Base-by-base conservation (phyloP, 2,888 invertebrate species). In the Bellardia bayeri region DNA sequence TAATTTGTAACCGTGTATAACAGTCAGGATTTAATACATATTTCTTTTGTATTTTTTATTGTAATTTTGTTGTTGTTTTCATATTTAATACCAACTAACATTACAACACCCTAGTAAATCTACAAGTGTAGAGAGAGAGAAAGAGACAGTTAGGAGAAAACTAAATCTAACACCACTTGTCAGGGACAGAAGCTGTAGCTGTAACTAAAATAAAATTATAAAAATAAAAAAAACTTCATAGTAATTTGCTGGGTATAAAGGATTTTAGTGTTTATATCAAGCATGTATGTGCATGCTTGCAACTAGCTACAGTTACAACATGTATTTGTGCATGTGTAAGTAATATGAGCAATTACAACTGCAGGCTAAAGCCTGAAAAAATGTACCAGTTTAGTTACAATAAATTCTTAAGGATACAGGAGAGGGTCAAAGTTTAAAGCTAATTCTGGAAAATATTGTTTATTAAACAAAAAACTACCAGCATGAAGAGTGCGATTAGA, bases 1-100 rank as follows among this genome's bases (percentile, higher is more conserved):
- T 78, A 82, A 86, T 86, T 82, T 82, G 76, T 82, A 72, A 82
- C 76, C 76, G 71, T 82, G 85, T 66, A 51, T 61, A 76, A 76
- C 76, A 82, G 72, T 72, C 76, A 66, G 78, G 78, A 86, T 78
- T 82, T 72, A 82, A 14, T 63, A 23, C 11, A 9, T 16, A 14
- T 42, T 61, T 23, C 51, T 33, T 14, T 66, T 56, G 30, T 11
- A 14, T 11, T 61, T 49, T 63, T 61, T 2, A 30, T 61, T 14
- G 49, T 33, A 16, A 45, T 68, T n/a, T 45, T 45, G 45, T 66
- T 56, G 30, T 4, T 49, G 14, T 45, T 64, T 64, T 72, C 4
- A 16, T 45, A 69, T 69, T 58, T 69, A 69, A 61, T 79, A 69
- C 23, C n/a, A 45, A 61, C 8, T 33, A 45, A 23, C 23, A 23